A percentile compares a stretch with the other conserved stretches of the same genome.
phyloP scores from a whole-genome alignment of 1,140 invertebrate genomes.

The Chlorops oryzae region DNA sequence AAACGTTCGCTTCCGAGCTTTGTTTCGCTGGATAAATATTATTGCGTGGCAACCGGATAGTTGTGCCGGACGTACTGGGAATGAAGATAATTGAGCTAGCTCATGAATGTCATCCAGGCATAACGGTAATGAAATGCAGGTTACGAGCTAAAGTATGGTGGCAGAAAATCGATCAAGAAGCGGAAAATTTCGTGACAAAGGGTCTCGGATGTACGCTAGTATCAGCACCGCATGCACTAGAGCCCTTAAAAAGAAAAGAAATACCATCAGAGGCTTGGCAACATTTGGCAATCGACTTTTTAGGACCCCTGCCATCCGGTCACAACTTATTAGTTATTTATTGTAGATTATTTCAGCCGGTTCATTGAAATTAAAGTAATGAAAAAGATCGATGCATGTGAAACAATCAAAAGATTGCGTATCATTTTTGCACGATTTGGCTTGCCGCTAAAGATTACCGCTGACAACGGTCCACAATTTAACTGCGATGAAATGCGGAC shows the following conservation, averaged over 20 bases:
- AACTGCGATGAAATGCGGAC: conserved; percentile 18
- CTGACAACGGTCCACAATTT: conserved; percentile 33
- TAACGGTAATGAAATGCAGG: conserved; percentile 31
- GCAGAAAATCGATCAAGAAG: conserved; percentile 30
- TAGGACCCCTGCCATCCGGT: conserved; percentile 25
- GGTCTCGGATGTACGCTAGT: conserved; percentile 28
- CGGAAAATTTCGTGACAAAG: conserved; percentile 27
- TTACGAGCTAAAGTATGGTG: conserved; percentile 46
- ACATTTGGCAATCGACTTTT: conserved; percentile 26
- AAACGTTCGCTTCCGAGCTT: conserved; percentile 11
- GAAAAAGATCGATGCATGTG: conserved; percentile 19
- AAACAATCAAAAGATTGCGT: conserved; percentile 12
- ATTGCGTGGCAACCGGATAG: conserved; percentile 18
- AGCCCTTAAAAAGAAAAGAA: conserved; percentile 24
- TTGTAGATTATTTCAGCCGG: conserved; percentile 23
- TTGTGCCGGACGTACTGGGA: conserved; percentile 21
- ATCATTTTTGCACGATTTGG: conserved; percentile 12
- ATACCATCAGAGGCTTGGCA: conserved; percentile 27
- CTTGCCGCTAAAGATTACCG: background rate
- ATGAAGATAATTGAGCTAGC: conserved; percentile 23
- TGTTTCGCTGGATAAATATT: too few species aligned
- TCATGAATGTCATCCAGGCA: conserved; percentile 38
- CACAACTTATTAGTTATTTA: conserved; percentile 24
- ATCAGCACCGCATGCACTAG: conserved; percentile 20
- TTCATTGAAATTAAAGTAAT: conserved; percentile 22